A percentile compares a stretch with the other conserved stretches of the same genome.
Evolutionary conservation across 2,113 vertebrate species (phyloP).

Genomic region (Anarhynchus alexandrinus): DNA sequence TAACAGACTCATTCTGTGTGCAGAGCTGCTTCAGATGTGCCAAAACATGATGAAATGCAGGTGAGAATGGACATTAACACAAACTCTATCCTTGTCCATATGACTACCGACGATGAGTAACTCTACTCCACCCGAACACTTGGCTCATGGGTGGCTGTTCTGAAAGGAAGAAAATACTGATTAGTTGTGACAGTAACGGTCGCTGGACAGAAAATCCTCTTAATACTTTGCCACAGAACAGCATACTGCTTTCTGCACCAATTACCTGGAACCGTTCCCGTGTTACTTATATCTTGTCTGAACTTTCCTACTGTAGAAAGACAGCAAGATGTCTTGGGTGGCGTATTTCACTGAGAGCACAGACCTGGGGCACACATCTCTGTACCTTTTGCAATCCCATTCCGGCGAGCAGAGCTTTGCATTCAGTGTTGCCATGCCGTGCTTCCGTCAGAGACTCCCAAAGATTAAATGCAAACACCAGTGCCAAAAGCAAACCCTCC

Average conservation of each 20-base stretch:
- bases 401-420: not conserved
- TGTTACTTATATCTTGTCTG: not conserved
- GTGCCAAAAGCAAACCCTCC: not conserved
- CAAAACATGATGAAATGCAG: not conserved
- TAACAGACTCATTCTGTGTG: not conserved
- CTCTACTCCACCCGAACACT: not conserved
- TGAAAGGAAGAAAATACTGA: not conserved
- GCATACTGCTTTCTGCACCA: not conserved
- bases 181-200: not conserved
- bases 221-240: not conserved
- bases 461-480: not conserved
- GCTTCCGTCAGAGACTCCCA: not conserved
- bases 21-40: not conserved
- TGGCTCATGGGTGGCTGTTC: not conserved
- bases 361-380: not conserved
- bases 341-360: not conserved
- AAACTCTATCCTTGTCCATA: not conserved
- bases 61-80: not conserved
- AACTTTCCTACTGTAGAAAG: not conserved
- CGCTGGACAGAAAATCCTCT: not conserved
- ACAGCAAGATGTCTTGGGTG: not conserved
- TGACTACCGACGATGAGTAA: not conserved
- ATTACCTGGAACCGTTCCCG: not conserved
- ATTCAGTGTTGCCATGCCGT: not conserved
- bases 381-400: not conserved